Conservation (phyloP, 2,888 invertebrate species). For the Drosophila nigritarsus region DNA sequence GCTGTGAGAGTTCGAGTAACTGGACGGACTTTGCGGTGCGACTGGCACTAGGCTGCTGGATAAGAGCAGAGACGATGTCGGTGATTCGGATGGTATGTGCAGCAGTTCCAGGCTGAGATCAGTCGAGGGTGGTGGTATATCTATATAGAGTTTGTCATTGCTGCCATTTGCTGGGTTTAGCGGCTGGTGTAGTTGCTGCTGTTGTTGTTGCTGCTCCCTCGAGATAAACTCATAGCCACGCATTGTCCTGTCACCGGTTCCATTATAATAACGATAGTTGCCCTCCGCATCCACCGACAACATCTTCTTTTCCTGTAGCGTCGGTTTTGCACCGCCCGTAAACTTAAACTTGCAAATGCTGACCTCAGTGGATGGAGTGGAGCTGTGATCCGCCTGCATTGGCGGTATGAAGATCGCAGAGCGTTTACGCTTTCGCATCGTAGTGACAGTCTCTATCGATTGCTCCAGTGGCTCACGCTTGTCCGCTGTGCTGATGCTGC, state of each 20-base stretch:
- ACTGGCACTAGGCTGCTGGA: conserved; percentile 59
- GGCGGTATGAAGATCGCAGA: conserved; percentile 94
- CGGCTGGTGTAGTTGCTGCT: conserved; percentile 33
- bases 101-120: conserved; percentile 83
- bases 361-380: conserved; percentile 93
- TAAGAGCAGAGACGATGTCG: conserved; percentile 72
- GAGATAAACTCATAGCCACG: conserved; percentile 91
- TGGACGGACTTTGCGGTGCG: conserved; percentile 59
- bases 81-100: conserved; percentile 83
- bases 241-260: conserved; percentile 90
- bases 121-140: conserved; percentile 83
- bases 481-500: background rate
- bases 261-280: conserved; percentile 94
- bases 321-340: conserved; percentile 95
- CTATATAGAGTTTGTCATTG: conserved; percentile 85
- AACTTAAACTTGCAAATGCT: conserved; percentile 97
- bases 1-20: conserved; percentile 52
- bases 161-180: conserved; percentile 22
- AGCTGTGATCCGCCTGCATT: conserved; percentile 90
- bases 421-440: conserved; percentile 86
- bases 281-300: conserved; percentile 95
- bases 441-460: conserved; percentile 58
- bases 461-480: conserved; percentile 46
- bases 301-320: conserved; percentile 96
- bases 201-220: conserved; percentile 87